Evolutionary conservation across 2,113 vertebrate genomes (phyloP).

Genomic region (Ploceus nigricollis): DNA sequence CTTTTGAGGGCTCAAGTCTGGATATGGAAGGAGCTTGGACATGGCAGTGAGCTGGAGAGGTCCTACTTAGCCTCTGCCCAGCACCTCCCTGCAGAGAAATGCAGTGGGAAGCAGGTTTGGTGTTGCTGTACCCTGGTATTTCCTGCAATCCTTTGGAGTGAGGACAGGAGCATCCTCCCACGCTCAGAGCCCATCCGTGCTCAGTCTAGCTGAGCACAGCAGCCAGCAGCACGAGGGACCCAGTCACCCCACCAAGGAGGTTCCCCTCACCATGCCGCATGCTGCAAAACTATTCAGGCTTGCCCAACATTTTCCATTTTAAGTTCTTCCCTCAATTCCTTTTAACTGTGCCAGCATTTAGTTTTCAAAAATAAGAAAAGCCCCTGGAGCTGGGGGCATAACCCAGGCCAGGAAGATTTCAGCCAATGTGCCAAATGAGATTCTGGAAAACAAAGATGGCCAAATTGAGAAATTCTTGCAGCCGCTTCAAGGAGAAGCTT

Average conservation of each 20-base stretch:
- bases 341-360: not conserved
- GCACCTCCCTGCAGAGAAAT: not conserved
- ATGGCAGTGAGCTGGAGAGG: not conserved
- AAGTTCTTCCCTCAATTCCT: not conserved
- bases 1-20: not conserved
- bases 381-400: not conserved
- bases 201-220: not conserved
- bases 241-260: not conserved
- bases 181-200: rapidly evolving
- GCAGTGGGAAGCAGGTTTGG: not conserved
- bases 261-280: rapidly evolving
- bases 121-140: not conserved
- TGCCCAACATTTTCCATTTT: constrained; percentile 23
- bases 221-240: not conserved
- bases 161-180: not conserved
- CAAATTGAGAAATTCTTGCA: constrained; percentile 7
- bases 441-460: constrained; percentile 14
- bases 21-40: not conserved
- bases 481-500: constrained; percentile 1
- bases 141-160: rapidly evolving
- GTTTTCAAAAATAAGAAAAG: not conserved
- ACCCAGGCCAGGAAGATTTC: not conserved
- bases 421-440: not conserved
- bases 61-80: not conserved
- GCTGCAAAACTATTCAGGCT: not conserved